phyloP scores from a whole-genome alignment of 2,113 vertebrate species.

The Epinephelus cyanopodus region DNA sequence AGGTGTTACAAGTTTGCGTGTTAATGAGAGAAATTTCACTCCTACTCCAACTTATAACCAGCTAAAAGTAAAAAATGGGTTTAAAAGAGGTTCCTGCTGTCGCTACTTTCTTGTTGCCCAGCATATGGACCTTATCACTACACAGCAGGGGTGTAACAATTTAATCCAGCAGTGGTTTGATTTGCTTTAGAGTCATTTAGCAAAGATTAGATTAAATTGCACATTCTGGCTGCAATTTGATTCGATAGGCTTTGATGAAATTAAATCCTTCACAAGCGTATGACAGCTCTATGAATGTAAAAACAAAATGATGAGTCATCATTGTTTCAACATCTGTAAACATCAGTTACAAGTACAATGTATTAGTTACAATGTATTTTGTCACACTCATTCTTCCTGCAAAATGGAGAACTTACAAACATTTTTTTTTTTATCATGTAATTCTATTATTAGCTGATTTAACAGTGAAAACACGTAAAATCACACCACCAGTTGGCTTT shows the following conservation, averaged over 20 bases:
- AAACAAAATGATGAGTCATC: neutral
- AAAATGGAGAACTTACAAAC: conserved; percentile 2
- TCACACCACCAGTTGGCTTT: neutral
- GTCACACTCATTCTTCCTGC: neutral
- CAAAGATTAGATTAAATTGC: neutral
- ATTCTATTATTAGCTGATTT: neutral
- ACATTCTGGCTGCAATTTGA: neutral
- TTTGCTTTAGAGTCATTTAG: conserved; percentile 9
- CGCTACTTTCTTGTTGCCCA: neutral
- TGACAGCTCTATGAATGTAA: neutral
- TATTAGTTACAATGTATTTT: neutral
- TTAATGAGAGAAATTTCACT: neutral
- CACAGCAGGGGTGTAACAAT: neutral
- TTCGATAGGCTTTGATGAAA: neutral
- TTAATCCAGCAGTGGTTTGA: neutral
- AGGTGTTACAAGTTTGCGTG: too few species aligned
- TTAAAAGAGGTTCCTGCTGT: neutral
- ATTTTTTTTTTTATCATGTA: neutral
- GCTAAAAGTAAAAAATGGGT: neutral
- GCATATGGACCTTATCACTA: conserved; percentile 1
- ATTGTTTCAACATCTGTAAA: neutral
- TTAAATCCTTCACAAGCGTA: neutral
- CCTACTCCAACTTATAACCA: neutral
- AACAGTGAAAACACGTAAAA: conserved; percentile 3
- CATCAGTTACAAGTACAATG: neutral